These are phyloP conservation scores for Dreissena polymorpha DNA, from an alignment of 1,140 invertebrate genomes.

Conservation along the genomic window DNA sequence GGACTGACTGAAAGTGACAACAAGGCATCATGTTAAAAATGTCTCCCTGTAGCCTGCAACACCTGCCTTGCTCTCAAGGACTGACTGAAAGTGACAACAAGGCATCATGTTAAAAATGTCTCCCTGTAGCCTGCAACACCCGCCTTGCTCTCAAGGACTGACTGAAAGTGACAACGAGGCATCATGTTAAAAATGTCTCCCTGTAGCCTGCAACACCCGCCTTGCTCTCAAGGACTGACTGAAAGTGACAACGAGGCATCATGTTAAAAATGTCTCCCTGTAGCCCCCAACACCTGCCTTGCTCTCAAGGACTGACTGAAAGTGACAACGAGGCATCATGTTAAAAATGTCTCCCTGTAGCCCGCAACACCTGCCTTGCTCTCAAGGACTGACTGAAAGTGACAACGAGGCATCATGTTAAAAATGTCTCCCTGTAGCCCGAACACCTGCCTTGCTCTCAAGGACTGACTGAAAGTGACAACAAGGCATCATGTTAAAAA, in stretches of 20 bases:
- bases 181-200: slow-evolving; percentile 72
- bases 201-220: slow-evolving; percentile 82
- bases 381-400: slow-evolving; percentile 75
- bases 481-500: not conserved
- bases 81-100: slow-evolving; percentile 63
- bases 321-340: slow-evolving; percentile 13
- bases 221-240: slow-evolving; percentile 76
- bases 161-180: slow-evolving; percentile 61
- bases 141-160: slow-evolving; percentile 76
- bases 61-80: slow-evolving; percentile 79
- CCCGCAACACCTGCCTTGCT: slow-evolving; percentile 81
- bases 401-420: not conserved
- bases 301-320: slow-evolving; percentile 74
- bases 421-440: slow-evolving; percentile 81
- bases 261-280: slow-evolving; percentile 76
- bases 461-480: slow-evolving; percentile 67
- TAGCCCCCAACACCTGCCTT: slow-evolving; percentile 82
- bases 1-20: slow-evolving; percentile 64
- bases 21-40: not conserved
- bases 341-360: slow-evolving; percentile 80
- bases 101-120: slow-evolving; percentile 64
- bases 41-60: slow-evolving; percentile 81
- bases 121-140: slow-evolving; percentile 82
- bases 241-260: slow-evolving; percentile 40
- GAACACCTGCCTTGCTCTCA: slow-evolving; percentile 81